These are phyloP conservation scores for Euclidia mi DNA, from an alignment of 2,888 invertebrate species.

Conservation along the genomic window DNA sequence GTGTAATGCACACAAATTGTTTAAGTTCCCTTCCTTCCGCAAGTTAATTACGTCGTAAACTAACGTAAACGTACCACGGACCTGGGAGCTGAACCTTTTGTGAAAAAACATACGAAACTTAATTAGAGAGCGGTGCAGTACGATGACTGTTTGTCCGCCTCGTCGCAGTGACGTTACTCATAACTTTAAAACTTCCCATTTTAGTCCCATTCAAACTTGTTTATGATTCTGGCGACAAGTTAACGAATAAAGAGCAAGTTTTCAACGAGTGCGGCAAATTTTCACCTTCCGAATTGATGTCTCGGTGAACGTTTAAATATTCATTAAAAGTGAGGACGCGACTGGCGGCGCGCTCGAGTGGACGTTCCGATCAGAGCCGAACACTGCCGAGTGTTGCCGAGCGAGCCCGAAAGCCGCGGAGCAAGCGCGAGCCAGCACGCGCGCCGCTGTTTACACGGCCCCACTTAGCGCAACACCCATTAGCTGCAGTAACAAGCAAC, in stretches of 20 bases:
- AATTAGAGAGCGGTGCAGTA: slow-evolving; percentile 10
- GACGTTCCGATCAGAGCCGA: slow-evolving; percentile 15
- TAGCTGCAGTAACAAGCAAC: slow-evolving; percentile 50
- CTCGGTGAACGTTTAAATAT: slow-evolving; percentile 56
- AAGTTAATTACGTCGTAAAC: slow-evolving; percentile 37
- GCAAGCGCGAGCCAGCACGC: slow-evolving; percentile 26
- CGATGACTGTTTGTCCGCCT: slow-evolving; percentile 8
- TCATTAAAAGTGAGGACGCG: slow-evolving; percentile 51
- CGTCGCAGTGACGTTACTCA: slow-evolving; percentile 14
- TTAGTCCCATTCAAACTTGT: slow-evolving; percentile 59
- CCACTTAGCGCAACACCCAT: slow-evolving; percentile 52
- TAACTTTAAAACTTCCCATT: slow-evolving; percentile 47
- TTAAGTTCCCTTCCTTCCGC: slow-evolving; percentile 25
- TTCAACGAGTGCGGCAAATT: slow-evolving; percentile 35
- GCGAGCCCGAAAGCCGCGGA: slow-evolving; percentile 13
- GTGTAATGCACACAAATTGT: slow-evolving; percentile 22
- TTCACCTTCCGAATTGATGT: slow-evolving; percentile 49
- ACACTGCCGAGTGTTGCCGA: slow-evolving; percentile 15
- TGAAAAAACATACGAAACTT: slow-evolving; percentile 20
- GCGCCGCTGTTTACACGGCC: slow-evolving; percentile 42
- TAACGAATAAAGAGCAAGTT: slow-evolving; percentile 55
- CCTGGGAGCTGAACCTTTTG: slow-evolving; percentile 14
- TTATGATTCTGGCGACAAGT: slow-evolving; percentile 54
- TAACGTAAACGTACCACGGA: slow-evolving; percentile 29
- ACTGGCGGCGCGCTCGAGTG: slow-evolving; percentile 38